A percentile compares a stretch with the other conserved stretches of the same genome.
Conservation (phyloP, 2,888 invertebrate genomes). For the Agrypnus murinus region DNA sequence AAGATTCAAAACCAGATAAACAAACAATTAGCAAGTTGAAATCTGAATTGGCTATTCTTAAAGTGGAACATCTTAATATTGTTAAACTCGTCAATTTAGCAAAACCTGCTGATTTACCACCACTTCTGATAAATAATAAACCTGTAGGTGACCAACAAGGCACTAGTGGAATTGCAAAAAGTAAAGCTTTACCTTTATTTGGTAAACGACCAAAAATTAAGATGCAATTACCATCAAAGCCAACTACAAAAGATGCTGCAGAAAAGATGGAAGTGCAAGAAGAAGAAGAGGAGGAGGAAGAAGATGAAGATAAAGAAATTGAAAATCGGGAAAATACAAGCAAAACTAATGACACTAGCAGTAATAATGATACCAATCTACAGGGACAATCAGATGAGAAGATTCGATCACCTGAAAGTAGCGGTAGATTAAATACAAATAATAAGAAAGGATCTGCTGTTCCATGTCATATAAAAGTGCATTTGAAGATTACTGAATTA, state of each 20-base stretch:
- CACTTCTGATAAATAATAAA: conserved; percentile 66
- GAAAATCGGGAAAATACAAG: conserved; percentile 26
- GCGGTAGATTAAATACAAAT: background rate
- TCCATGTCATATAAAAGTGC: conserved; percentile 15
- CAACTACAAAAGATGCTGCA: conserved; percentile 59
- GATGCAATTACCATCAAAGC: conserved; percentile 69
- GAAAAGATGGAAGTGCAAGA: conserved; percentile 67
- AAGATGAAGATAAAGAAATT: conserved; percentile 62
- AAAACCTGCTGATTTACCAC: conserved; percentile 79
- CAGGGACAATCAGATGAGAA: background rate
- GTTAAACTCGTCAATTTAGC: conserved; percentile 84
- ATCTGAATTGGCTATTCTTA: conserved; percentile 80
- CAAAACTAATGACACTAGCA: conserved; percentile 10
- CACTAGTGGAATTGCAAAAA: conserved; percentile 60
- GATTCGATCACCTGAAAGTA: no score
- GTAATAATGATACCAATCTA: background rate
- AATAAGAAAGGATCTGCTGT: conserved; percentile 35
- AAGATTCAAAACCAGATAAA: conserved; percentile 72
- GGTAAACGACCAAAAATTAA: conserved; percentile 75
- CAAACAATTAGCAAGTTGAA: conserved; percentile 79
- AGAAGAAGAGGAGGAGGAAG: conserved; percentile 74
- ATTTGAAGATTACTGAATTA: conserved; percentile 56
- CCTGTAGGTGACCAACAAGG: conserved; percentile 31
- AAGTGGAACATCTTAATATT: conserved; percentile 79
- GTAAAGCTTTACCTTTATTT: conserved; percentile 72